Percentiles rank a stretch among this genome's conserved stretches.
These are phyloP conservation scores for Stegastes partitus DNA, from an alignment of 2,113 vertebrate species.

Conservation along the genomic window DNA sequence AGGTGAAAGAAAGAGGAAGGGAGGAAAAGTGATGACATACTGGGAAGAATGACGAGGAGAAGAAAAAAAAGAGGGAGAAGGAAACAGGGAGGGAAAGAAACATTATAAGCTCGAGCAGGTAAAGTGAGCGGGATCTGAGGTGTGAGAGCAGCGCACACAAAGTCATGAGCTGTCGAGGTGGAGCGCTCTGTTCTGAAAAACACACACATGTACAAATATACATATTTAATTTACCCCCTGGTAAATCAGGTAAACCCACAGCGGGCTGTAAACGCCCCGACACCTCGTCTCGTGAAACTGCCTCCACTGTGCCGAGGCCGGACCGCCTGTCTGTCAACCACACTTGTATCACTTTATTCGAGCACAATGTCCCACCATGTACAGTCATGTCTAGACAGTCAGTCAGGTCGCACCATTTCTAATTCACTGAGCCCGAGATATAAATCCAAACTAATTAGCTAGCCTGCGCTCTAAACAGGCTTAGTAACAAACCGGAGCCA, in stretches of 20 bases:
- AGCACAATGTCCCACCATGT: constrained; percentile 61
- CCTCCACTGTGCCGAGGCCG: constrained; percentile 52
- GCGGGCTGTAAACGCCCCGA: constrained; percentile 69
- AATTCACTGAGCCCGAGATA: constrained; percentile 40
- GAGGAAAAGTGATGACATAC: constrained; percentile 2
- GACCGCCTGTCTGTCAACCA: constrained; percentile 46
- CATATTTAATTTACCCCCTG: constrained; percentile 60
- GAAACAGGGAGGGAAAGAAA: neutral
- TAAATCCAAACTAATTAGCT: constrained; percentile 64
- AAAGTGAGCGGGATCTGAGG: constrained; percentile 27
- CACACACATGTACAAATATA: constrained; percentile 27
- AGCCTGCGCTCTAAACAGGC: constrained; percentile 46
- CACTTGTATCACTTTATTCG: constrained; percentile 43
- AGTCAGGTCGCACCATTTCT: constrained; percentile 61
- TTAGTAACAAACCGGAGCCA: constrained; percentile 49
- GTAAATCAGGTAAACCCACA: constrained; percentile 71
- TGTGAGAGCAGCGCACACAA: constrained; percentile 65
- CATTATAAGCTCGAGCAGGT: constrained; percentile 2
- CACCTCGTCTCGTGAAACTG: constrained; percentile 70
- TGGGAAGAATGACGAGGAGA: constrained; percentile 32
- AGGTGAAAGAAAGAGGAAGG: neutral
- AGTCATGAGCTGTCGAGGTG: constrained; percentile 60
- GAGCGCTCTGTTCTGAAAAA: constrained; percentile 52
- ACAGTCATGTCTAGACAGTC: constrained; percentile 68
- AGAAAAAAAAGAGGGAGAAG: constrained; percentile 26